Evolutionary conservation across 2,888 invertebrate genomes (phyloP).

Genomic region (Acanthococcus lagerstroemiae): DNA sequence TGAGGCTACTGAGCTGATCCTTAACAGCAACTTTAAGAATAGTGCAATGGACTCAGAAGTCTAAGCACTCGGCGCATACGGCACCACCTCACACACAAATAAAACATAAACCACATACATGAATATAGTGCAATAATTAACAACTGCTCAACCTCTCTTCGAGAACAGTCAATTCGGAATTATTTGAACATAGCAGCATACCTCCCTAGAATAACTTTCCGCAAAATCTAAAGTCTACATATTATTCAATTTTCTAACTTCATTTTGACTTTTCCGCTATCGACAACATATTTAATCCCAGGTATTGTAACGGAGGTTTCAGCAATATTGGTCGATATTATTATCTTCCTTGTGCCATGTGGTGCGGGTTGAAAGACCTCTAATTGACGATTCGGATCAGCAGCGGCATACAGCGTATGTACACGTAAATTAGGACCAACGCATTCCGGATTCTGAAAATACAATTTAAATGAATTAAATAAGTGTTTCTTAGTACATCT

Average conservation of each 20-base stretch:
- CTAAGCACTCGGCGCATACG: too few relatives aligned
- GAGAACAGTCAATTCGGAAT: too few relatives aligned
- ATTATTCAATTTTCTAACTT: conserved; percentile 46
- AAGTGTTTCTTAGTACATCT: too few relatives aligned
- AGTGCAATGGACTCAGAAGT: too few relatives aligned
- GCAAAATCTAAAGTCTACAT: too few relatives aligned
- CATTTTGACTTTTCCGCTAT: conserved; percentile 83
- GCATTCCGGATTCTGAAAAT: conserved; percentile 33
- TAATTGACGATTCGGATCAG: conserved; percentile 45
- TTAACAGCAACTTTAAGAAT: too few relatives aligned
- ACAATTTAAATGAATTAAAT: not conserved
- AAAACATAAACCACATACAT: too few relatives aligned
- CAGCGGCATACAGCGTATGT: conserved; percentile 50
- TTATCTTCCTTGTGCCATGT: conserved; percentile 45
- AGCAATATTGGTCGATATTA: conserved; percentile 51
- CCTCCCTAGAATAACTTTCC: too few relatives aligned
- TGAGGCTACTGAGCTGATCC: too few relatives aligned
- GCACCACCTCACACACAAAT: too few relatives aligned
- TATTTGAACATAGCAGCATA: too few relatives aligned
- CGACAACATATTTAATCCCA: conserved; percentile 81
- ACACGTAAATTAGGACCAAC: conserved; percentile 56
- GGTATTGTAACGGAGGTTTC: conserved; percentile 53
- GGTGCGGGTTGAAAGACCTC: conserved; percentile 45
- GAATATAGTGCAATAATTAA: not conserved
- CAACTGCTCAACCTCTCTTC: not conserved